These are phyloP conservation scores for Xiphias gladius DNA, from an alignment of 2,113 vertebrate genomes.

Conservation along the genomic window DNA sequence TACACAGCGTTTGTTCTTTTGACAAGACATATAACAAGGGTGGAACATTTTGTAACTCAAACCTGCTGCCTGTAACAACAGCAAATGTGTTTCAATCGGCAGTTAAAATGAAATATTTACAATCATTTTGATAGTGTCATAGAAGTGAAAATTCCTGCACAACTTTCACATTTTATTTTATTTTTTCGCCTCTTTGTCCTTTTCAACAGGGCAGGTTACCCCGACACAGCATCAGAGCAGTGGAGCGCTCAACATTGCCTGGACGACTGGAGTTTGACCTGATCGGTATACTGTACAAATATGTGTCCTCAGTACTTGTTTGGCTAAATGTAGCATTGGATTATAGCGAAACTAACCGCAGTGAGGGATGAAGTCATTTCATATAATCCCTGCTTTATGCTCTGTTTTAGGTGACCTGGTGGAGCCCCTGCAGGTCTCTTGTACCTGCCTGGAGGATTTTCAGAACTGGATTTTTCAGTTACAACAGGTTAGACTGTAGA, in stretches of 20 bases:
- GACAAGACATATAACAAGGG: conserved; percentile 11
- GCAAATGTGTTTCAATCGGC: not conserved
- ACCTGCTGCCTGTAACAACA: not conserved
- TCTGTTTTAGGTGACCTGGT: conserved; percentile 84
- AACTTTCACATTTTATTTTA: not conserved
- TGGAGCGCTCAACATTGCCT: conserved; percentile 78
- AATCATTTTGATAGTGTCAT: not conserved
- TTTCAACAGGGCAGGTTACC: conserved; percentile 84
- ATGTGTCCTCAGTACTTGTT: not conserved
- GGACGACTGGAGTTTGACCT: conserved; percentile 87
- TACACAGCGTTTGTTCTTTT: conserved; percentile 15
- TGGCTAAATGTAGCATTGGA: not conserved
- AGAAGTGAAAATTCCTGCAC: not conserved
- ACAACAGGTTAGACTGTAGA: conserved; percentile 81
- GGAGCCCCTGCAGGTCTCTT: conserved; percentile 86
- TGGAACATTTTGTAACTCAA: conserved; percentile 23
- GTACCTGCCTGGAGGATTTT: conserved; percentile 84
- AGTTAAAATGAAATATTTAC: not conserved
- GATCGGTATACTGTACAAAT: conserved; percentile 73
- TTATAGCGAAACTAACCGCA: not conserved
- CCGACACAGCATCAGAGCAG: conserved; percentile 81
- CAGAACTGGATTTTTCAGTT: conserved; percentile 86
- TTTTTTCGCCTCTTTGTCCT: not conserved
- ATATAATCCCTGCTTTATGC: conserved; percentile 4
- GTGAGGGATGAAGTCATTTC: not conserved